Base-by-base conservation (phyloP, 2,888 invertebrate species). In the Drosophila kanekoi region DNA sequence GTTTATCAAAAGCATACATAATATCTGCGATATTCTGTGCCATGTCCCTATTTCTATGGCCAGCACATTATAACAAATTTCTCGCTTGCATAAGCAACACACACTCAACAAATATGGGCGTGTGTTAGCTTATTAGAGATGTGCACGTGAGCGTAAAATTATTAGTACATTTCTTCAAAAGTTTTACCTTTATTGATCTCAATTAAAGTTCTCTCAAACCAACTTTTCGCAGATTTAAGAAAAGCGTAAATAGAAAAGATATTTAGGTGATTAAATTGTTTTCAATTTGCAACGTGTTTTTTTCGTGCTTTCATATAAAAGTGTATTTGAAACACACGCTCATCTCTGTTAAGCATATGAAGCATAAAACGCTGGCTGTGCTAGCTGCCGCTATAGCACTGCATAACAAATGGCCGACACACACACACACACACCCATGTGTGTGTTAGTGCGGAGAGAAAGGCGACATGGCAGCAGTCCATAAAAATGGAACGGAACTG, bases 401-500 rank as follows among this genome's bases (percentile, higher is more conserved):
- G 79, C 79, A 87, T 79, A 81, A 87, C 86, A 79, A 89, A 87
- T 86, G 86, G 73, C 32, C 62, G 69, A 72, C 69, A 66, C 68
- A 66, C 56, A 45, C 53, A 56, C 18, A 45, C 68, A 47, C 51
- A 38, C 37, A 66, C 41, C 18, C 43, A 48, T 52, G 33, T 53
- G 49, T 59, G 49, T 44, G 35, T 70, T 45, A 11, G 56, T 47
- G 33, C 16, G 32, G 41, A 63, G 62, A 48, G 51, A 38, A 45
- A 51, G 65, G 60, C 73, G 47, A 77, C 70, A 85, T 82, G 83
- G 79, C 79, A 79, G 83, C 71, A 87, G 88, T 84, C 79, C 86
- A 84, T 89, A 86, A 86, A 89, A 86, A 86, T 85, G 89, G 84
- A 86, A 79, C 89, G 90, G 89, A 89, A 88, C 86, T 85, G 81